A percentile compares a stretch with the other conserved stretches of the same genome.
Conservation (phyloP, 2,797 vertebrate species). For the Podarcis siculus region DNA sequence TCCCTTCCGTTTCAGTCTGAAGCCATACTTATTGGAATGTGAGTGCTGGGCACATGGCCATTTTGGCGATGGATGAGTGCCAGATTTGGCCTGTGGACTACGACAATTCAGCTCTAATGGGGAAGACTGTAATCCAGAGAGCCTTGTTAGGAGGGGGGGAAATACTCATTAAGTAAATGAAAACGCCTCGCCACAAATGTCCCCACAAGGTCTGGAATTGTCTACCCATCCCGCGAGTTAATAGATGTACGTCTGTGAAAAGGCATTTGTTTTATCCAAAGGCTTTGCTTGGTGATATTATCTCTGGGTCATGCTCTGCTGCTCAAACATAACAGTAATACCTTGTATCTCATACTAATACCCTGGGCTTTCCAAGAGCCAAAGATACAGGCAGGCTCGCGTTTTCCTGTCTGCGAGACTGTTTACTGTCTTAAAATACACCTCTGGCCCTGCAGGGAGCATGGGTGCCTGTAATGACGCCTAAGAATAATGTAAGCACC, state of each 20-base stretch:
- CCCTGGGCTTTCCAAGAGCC: constrained; percentile 29
- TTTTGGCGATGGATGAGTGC: constrained; percentile 5
- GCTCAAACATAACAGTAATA: constrained; percentile 1
- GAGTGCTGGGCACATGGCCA: constrained; percentile 65
- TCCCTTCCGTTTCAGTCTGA: constrained; percentile 14
- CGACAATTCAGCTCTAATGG: constrained; percentile 33
- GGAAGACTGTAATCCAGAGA: constrained; percentile 62
- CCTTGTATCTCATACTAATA: constrained; percentile 24
- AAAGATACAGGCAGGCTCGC: neutral
- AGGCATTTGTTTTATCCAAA: constrained; percentile 31
- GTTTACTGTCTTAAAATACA: constrained; percentile 30
- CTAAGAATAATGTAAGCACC: neutral
- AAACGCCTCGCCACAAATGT: constrained; percentile 44
- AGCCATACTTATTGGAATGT: constrained; percentile 53
- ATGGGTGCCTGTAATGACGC: neutral
- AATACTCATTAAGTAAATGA: constrained; percentile 50
- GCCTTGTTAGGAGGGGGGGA: constrained; percentile 27
- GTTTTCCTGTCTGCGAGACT: constrained; percentile 38
- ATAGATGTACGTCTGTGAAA: constrained; percentile 21
- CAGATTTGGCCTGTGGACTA: constrained; percentile 57
- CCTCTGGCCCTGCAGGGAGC: neutral
- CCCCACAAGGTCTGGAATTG: neutral
- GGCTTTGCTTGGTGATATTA: constrained; percentile 49
- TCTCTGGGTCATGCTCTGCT: constrained; percentile 43
- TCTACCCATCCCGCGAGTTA: constrained; percentile 47